Evolutionary conservation across 2,797 vertebrate species (phyloP).

Genomic region (Antrozous pallidus): DNA sequence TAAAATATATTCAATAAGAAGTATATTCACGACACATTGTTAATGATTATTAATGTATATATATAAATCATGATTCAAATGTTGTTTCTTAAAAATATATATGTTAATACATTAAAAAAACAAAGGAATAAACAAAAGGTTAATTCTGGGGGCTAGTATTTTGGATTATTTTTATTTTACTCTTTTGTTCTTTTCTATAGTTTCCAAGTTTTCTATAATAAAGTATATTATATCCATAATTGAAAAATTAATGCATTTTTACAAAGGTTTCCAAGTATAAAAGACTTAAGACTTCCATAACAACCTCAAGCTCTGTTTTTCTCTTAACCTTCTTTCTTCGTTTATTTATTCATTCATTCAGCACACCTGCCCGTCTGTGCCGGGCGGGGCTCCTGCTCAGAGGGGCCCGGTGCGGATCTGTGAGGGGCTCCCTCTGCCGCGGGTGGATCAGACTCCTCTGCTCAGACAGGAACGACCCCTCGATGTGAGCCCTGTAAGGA

Average conservation of each 20-base stretch:
- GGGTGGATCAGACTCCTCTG: not conserved
- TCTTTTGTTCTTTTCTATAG: not conserved
- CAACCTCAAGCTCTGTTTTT: not conserved
- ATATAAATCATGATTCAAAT: not conserved
- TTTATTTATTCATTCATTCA: not conserved
- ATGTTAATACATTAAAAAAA: not conserved
- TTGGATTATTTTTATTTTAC: slow-evolving; percentile 40
- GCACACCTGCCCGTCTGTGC: not conserved
- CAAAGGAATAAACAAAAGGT: slow-evolving; percentile 16
- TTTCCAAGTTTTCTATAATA: slow-evolving; percentile 43
- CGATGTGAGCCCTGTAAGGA: not conserved
- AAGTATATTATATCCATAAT: slow-evolving; percentile 27
- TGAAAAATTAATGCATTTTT: slow-evolving; percentile 36
- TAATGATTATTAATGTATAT: not conserved
- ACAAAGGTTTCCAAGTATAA: slow-evolving; percentile 9
- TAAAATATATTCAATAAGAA: not conserved
- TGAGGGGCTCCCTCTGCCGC: not conserved
- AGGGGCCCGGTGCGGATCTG: not conserved
- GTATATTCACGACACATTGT: not conserved
- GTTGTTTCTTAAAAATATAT: slow-evolving; percentile 1
- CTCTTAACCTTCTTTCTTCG: not conserved
- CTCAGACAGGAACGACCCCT: not conserved
- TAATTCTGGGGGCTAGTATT: not conserved
- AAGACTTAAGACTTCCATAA: not conserved
- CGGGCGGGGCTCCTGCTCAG: accelerated